Evolutionary conservation across 2,113 vertebrate species (phyloP).

Genomic region (Albula glossodonta): DNA sequence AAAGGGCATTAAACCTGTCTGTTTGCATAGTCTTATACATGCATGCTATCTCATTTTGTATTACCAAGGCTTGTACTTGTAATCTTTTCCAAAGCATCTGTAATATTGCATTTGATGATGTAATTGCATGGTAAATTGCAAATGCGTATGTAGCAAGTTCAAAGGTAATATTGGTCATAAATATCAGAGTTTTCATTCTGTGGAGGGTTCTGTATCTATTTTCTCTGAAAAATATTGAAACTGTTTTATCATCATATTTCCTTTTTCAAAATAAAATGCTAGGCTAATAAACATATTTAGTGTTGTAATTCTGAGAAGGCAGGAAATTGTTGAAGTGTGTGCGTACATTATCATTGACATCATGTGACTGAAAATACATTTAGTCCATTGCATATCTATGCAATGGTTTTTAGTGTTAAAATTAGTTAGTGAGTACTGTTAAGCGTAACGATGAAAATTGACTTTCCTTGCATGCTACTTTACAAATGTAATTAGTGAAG

Average conservation of each 20-base stretch:
- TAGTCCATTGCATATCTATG: background rate
- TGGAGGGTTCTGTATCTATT: background rate
- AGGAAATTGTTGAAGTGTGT: background rate
- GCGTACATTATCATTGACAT: background rate
- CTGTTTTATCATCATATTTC: background rate
- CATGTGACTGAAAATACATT: background rate
- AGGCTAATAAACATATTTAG: background rate
- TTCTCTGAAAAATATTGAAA: background rate
- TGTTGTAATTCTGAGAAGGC: conserved; percentile 4
- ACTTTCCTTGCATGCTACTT: background rate
- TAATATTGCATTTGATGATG: background rate
- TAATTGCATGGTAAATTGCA: background rate
- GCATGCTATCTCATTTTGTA: too few species aligned
- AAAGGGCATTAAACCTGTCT: too few species aligned
- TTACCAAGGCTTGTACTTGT: background rate
- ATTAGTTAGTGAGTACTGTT: background rate
- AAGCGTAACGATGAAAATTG: background rate
- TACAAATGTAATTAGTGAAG: background rate
- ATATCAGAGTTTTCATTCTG: background rate
- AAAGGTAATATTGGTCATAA: background rate
- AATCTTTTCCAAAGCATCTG: background rate
- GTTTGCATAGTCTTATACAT: too few species aligned
- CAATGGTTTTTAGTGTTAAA: background rate
- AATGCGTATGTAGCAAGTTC: background rate
- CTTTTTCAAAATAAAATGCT: background rate